A percentile compares a stretch with the other conserved stretches of the same genome.
Conservation (phyloP, 2,113 vertebrate genomes). For the Callorhinus ursinus region DNA sequence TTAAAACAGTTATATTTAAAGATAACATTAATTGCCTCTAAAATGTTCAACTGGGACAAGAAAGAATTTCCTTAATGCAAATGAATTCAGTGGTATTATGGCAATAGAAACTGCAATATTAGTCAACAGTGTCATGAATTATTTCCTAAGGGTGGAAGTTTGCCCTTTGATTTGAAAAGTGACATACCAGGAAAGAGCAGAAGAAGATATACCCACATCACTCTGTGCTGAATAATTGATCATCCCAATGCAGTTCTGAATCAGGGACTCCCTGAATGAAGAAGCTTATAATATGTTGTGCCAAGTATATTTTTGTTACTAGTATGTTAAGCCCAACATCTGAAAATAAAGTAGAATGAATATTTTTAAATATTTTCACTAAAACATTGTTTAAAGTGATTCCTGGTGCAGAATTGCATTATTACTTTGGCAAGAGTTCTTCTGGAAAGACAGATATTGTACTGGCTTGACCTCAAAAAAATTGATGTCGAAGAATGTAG, state of each 20-base stretch:
- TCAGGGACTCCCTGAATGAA: neutral
- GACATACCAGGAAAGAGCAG: neutral
- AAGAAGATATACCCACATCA: neutral
- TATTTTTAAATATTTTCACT: conserved; percentile 55
- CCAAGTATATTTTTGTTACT: conserved; percentile 45
- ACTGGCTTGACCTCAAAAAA: neutral
- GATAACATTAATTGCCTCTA: conserved; percentile 62
- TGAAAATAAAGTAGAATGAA: conserved; percentile 28
- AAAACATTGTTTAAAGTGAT: neutral
- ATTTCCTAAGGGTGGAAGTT: neutral
- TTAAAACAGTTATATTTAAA: conserved; percentile 70
- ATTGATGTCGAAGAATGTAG: neutral
- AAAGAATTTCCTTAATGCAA: conserved; percentile 32
- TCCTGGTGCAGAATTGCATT: neutral
- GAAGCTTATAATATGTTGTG: neutral
- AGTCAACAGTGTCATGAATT: neutral
- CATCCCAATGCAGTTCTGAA: neutral
- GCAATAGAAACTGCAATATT: neutral
- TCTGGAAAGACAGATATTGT: neutral
- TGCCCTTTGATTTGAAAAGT: conserved; percentile 32
- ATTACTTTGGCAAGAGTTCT: neutral
- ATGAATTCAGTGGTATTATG: neutral
- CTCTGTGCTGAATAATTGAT: neutral
- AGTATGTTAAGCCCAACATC: neutral
- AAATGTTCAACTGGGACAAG: conserved; percentile 27